These are phyloP conservation scores for Nematopogon swammerdamellus DNA, from an alignment of 2,888 invertebrate genomes.

Conservation along the genomic window DNA sequence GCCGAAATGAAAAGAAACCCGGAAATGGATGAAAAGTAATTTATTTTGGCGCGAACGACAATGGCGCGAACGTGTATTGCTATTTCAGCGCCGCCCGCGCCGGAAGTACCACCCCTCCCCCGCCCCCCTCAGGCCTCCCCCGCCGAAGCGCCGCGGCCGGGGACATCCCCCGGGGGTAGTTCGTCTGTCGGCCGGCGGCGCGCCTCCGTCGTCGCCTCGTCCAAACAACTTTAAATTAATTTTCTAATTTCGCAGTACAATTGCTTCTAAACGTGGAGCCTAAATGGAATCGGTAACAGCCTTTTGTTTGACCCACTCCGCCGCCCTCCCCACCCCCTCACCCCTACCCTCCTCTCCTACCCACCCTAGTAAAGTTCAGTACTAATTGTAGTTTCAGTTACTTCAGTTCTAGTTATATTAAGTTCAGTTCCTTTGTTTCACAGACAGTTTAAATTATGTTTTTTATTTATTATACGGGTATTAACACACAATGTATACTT, in stretches of 20 bases:
- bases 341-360: no score
- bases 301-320: conserved; percentile 16
- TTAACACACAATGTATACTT: no score
- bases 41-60: conserved; percentile 31
- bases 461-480: no score
- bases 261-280: conserved; percentile 29
- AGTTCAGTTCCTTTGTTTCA: no score
- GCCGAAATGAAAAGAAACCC: conserved; percentile 39
- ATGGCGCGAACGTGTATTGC: conserved; percentile 15
- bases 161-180: neutral
- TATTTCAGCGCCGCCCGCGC: conserved; percentile 9
- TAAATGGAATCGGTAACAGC: conserved; percentile 29
- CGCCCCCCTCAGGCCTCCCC: conserved; percentile 3
- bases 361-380: no score
- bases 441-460: no score
- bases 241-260: conserved; percentile 28
- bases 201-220: conserved; percentile 10
- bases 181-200: conserved; percentile 1
- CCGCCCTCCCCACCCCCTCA: no score
- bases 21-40: conserved; percentile 41
- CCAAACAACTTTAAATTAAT: conserved; percentile 25
- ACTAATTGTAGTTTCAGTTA: no score
- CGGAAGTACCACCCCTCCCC: conserved; percentile 3
- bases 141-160: neutral
- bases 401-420: no score